A percentile compares a stretch with the other conserved stretches of the same genome.
These are phyloP conservation scores for Acheta domesticus DNA, from an alignment of 2,888 invertebrate genomes.

Conservation along the genomic window DNA sequence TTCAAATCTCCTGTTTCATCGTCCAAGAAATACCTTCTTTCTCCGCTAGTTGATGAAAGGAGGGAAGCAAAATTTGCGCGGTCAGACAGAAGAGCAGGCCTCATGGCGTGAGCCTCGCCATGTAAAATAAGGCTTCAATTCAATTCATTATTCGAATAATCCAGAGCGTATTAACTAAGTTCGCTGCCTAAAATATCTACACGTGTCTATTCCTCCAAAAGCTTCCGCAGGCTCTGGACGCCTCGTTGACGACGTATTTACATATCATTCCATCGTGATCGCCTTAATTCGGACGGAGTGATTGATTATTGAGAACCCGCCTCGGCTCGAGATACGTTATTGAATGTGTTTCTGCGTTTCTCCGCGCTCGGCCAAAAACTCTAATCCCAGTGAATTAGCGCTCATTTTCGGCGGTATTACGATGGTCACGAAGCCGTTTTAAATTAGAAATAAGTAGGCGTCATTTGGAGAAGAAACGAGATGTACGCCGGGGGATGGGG, in stretches of 20 bases:
- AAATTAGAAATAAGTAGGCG: slow-evolving; percentile 18
- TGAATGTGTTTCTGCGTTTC: slow-evolving; percentile 9
- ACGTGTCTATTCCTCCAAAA: too few species aligned
- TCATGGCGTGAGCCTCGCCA: too few species aligned
- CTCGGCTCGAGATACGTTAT: slow-evolving; percentile 5
- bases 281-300: background rate
- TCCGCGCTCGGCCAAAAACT: background rate
- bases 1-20: too few species aligned
- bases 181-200: too few species aligned
- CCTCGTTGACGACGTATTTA: background rate
- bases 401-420: slow-evolving; percentile 3
- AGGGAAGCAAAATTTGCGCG: too few species aligned
- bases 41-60: too few species aligned
- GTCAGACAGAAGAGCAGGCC: too few species aligned
- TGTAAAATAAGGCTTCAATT: too few species aligned
- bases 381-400: background rate
- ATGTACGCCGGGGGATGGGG: background rate
- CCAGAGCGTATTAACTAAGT: too few species aligned
- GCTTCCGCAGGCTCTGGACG: background rate
- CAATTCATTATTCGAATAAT: too few species aligned
- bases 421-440: slow-evolving; percentile 5
- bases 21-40: too few species aligned
- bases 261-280: background rate
- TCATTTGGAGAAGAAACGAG: background rate
- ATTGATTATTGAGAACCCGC: background rate